phyloP scores from a whole-genome alignment of 2,113 vertebrate species.

The Anoura caudifer region DNA sequence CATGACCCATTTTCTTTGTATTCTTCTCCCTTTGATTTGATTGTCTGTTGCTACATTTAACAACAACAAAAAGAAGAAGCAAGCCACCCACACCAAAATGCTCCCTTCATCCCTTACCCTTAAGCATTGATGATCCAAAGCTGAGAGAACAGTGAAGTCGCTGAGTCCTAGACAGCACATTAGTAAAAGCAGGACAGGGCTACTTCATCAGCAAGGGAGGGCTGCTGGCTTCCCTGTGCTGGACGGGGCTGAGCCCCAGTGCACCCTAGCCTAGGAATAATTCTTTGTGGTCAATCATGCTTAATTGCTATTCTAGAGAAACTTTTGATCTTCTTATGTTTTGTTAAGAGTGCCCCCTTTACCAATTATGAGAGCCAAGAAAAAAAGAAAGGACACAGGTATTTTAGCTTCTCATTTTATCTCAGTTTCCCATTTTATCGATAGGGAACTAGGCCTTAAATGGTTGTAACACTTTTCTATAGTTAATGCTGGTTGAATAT shows the following conservation, averaged over 20 bases:
- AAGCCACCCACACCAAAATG: constrained; percentile 71
- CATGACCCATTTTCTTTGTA: constrained; percentile 74
- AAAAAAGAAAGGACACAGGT: background rate
- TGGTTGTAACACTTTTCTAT: background rate
- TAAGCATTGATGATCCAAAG: constrained; percentile 76
- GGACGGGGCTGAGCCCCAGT: background rate
- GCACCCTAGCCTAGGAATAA: background rate
- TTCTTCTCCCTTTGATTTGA: constrained; percentile 70
- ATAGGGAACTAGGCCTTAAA: background rate
- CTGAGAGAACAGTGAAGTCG: constrained; percentile 70
- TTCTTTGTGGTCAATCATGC: background rate
- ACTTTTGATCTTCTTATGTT: background rate
- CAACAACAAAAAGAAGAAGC: constrained; percentile 80
- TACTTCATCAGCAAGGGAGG: background rate
- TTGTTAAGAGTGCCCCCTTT: background rate
- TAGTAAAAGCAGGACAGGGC: constrained; percentile 50
- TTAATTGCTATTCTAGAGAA: background rate
- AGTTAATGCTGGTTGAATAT: background rate
- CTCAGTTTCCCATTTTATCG: background rate
- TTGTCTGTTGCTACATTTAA: constrained; percentile 80
- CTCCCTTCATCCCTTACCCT: constrained; percentile 75
- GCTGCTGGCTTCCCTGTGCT: background rate
- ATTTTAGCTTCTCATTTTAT: constrained; percentile 9
- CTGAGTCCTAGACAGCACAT: constrained; percentile 68
- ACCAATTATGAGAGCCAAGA: background rate